Conservation (phyloP, 2,888 invertebrate genomes). For the Agonopterix arenella region DNA sequence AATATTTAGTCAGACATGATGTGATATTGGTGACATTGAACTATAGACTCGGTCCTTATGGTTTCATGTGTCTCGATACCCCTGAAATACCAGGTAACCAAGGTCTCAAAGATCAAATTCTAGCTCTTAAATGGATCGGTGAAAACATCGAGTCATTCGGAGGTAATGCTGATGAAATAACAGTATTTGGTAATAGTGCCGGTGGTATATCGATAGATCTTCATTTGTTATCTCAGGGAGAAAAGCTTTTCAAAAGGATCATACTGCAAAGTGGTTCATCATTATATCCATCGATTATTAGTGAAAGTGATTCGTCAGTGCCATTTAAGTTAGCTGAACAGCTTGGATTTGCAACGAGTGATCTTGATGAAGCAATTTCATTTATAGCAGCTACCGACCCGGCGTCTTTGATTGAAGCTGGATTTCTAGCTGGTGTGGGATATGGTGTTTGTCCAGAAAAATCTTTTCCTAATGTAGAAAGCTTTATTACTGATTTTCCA, state of each 20-base stretch:
- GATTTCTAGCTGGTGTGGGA: slow-evolving; percentile 15
- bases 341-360: slow-evolving; percentile 23
- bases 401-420: slow-evolving; percentile 24
- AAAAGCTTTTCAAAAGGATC: slow-evolving; percentile 31
- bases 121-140: slow-evolving; percentile 44
- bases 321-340: slow-evolving; percentile 31
- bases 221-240: slow-evolving; percentile 32
- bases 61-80: slow-evolving; percentile 47
- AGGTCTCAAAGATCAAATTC: slow-evolving; percentile 45
- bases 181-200: slow-evolving; percentile 39
- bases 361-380: slow-evolving; percentile 26
- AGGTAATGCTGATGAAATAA: slow-evolving; percentile 39
- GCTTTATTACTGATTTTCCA: slow-evolving; percentile 34
- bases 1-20: slow-evolving; percentile 36
- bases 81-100: slow-evolving; percentile 43
- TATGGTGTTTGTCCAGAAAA: slow-evolving; percentile 40
- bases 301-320: slow-evolving; percentile 24
- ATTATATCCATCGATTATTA: slow-evolving; percentile 21
- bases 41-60: slow-evolving; percentile 44
- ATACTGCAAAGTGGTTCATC: slow-evolving; percentile 41
- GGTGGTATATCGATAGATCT: slow-evolving; percentile 40
- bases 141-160: slow-evolving; percentile 44
- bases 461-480: slow-evolving; percentile 30
- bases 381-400: slow-evolving; percentile 24
- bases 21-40: slow-evolving; percentile 41